Conservation (phyloP, 2,888 invertebrate genomes). For the Volucella inflata region DNA sequence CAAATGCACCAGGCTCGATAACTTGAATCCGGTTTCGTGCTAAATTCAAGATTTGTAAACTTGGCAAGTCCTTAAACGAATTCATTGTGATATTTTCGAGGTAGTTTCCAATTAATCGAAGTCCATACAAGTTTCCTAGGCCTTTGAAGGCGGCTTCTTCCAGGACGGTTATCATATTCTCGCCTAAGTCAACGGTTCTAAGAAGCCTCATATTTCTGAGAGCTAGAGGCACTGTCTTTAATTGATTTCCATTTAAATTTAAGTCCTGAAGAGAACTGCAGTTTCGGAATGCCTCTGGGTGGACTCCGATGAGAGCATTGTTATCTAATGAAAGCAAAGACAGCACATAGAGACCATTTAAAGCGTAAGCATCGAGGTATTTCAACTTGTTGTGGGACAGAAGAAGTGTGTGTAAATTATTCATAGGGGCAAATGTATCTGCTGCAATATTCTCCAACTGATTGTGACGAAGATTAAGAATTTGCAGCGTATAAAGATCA, state of each 20-base stretch:
- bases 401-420: constrained; percentile 94
- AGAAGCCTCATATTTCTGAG: constrained; percentile 93
- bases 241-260: constrained; percentile 93
- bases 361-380: constrained; percentile 92
- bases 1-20: constrained; percentile 92
- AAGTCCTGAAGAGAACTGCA: constrained; percentile 95
- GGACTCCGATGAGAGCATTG: constrained; percentile 92
- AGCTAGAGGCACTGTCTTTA: constrained; percentile 92
- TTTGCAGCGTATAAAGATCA: constrained; percentile 93
- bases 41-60: constrained; percentile 93
- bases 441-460: constrained; percentile 92
- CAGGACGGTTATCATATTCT: constrained; percentile 93
- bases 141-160: constrained; percentile 93
- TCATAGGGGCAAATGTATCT: constrained; percentile 95
- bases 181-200: constrained; percentile 94
- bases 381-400: constrained; percentile 93
- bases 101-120: constrained; percentile 95
- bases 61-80: constrained; percentile 91
- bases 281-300: constrained; percentile 94
- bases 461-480: constrained; percentile 93
- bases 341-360: constrained; percentile 94
- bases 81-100: constrained; percentile 92
- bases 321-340: constrained; percentile 93
- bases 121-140: constrained; percentile 92
- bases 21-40: constrained; percentile 92